Conservation (phyloP, 53 echinoderm and acorn worm species). For the Glandiceps talaboti region DNA sequence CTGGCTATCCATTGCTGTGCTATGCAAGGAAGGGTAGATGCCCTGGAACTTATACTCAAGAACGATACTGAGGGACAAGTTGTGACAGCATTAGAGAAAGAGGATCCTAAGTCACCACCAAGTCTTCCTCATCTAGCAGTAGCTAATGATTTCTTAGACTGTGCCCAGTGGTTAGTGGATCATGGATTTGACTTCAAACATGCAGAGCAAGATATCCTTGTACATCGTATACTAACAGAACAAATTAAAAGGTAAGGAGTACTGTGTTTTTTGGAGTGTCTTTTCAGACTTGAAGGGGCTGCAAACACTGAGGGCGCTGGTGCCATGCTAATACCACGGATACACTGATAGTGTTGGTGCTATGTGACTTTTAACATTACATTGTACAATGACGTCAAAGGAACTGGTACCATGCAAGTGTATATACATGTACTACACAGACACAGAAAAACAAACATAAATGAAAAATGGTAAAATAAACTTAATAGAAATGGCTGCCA, state of each 20-base stretch:
- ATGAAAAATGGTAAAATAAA: too few species aligned
- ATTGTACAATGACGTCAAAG: too few species aligned
- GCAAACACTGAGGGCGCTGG: too few species aligned
- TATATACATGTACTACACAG: too few species aligned
- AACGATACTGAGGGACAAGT: constrained; percentile 36
- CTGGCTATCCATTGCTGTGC: constrained; percentile 97
- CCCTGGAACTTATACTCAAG: constrained; percentile 72
- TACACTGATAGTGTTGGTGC: too few species aligned
- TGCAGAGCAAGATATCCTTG: constrained; percentile 82
- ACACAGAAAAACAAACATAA: too few species aligned
- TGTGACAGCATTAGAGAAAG: constrained; percentile 17
- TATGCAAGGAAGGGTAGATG: constrained; percentile 86
- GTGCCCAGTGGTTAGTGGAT: constrained; percentile 74
- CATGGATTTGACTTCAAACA: constrained; percentile 73
- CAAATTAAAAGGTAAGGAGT: constrained; percentile 66
- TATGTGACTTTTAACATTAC: not conserved
- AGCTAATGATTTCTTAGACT: constrained; percentile 87
- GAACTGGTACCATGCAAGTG: too few species aligned
- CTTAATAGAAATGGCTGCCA: too few species aligned
- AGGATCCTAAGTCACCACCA: constrained; percentile 57
- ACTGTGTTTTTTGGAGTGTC: not conserved
- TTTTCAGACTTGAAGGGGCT: too few species aligned
- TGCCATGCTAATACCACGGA: too few species aligned
- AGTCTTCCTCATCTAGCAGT: constrained; percentile 80
- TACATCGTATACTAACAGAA: constrained; percentile 78